A percentile compares a stretch with the other conserved stretches of the same genome.
phyloP scores from a whole-genome alignment of 2,113 vertebrate genomes.

The Falcunculus frontatus region DNA sequence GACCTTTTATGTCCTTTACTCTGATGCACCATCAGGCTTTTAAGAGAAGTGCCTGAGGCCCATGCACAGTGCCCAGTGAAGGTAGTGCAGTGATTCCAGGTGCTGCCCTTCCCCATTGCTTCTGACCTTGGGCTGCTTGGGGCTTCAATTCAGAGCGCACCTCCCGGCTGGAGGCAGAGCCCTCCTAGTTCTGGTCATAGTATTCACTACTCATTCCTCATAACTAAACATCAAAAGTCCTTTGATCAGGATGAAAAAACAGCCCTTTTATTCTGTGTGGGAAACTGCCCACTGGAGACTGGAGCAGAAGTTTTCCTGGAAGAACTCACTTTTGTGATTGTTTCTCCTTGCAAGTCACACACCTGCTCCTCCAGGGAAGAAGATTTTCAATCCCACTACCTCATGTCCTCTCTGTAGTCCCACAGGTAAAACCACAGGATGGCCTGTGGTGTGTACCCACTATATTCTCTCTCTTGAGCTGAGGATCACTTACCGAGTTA shows the following conservation, averaged over 20 bases:
- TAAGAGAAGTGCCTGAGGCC: background rate
- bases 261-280: background rate
- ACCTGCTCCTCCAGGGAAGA: background rate
- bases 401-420: background rate
- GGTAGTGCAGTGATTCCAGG: background rate
- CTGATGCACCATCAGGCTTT: background rate
- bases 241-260: background rate
- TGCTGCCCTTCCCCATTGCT: background rate
- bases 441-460: no score
- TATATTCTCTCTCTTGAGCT: background rate
- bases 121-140: background rate
- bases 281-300: background rate
- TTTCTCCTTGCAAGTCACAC: background rate
- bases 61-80: fast-evolving
- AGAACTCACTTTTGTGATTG: background rate
- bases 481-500: background rate
- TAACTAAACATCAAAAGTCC: background rate
- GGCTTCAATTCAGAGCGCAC: background rate
- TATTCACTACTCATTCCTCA: background rate
- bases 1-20: background rate
- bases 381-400: background rate
- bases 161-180: background rate
- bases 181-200: background rate
- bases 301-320: background rate
- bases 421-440: background rate